A percentile compares a stretch with the other conserved stretches of the same genome.
Conservation (phyloP, 2,888 invertebrate species). For the Mesochorus sp. region DNA sequence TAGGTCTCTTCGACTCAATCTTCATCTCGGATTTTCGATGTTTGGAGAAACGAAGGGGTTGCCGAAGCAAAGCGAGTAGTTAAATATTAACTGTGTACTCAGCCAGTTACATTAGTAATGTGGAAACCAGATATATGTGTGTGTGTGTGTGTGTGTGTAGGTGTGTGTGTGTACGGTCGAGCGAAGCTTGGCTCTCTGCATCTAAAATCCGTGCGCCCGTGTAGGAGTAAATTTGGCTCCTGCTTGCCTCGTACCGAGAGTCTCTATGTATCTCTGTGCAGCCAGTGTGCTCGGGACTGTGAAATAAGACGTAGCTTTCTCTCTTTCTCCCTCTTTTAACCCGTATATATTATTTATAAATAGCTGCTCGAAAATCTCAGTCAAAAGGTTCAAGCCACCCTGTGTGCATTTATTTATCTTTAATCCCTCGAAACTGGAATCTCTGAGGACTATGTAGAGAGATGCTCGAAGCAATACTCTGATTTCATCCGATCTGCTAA, state of each 20-base stretch:
- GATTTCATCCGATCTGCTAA: not conserved
- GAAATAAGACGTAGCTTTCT: not conserved
- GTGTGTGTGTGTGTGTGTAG: too few species aligned
- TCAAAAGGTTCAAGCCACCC: constrained; percentile 6
- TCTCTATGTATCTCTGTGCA: not conserved
- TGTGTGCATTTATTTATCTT: constrained; percentile 40
- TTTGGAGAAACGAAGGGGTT: constrained; percentile 67
- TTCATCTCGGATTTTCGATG: constrained; percentile 67
- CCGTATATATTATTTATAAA: not conserved
- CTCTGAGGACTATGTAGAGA: not conserved
- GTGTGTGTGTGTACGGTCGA: constrained; percentile 36
- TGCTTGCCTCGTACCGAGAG: not conserved
- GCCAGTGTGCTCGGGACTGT: not conserved
- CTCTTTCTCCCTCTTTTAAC: too few species aligned
- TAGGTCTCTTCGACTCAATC: constrained; percentile 45
- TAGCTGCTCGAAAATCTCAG: constrained; percentile 19
- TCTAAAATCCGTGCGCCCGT: constrained; percentile 19
- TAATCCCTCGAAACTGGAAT: constrained; percentile 30
- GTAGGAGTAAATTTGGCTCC: constrained; percentile 46
- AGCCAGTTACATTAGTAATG: constrained; percentile 74
- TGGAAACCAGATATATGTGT: constrained; percentile 51
- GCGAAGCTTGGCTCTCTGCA: constrained; percentile 7
- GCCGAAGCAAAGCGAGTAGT: constrained; percentile 67
- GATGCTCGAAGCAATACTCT: not conserved
- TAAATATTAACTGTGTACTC: constrained; percentile 76